Conservation (phyloP, 2,888 invertebrate genomes). For the Luffia ferchaultella region DNA sequence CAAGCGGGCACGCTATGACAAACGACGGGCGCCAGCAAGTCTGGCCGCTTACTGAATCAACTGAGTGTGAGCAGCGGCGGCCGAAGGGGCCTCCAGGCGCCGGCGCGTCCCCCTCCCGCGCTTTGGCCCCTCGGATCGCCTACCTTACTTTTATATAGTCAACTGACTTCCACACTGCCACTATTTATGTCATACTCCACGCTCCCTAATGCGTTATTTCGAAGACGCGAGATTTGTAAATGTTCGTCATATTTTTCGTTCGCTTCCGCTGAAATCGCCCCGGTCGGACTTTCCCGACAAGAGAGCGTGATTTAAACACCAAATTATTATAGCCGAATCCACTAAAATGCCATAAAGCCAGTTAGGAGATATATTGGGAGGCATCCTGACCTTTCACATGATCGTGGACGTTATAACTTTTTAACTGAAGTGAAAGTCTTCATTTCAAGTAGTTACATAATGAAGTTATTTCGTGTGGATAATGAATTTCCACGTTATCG, state of each 20-base stretch:
- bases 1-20: slow-evolving; percentile 14
- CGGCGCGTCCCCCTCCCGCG: slow-evolving; percentile 44
- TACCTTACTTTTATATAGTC: slow-evolving; percentile 63
- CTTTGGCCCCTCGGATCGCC: slow-evolving; percentile 34
- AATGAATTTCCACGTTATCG: no score
- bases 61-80: slow-evolving; percentile 35
- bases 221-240: slow-evolving; percentile 49
- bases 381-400: no score
- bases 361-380: not conserved
- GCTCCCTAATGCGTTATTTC: slow-evolving; percentile 58
- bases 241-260: slow-evolving; percentile 40
- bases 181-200: slow-evolving; percentile 61
- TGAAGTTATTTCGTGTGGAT: no score
- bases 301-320: slow-evolving; percentile 33
- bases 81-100: slow-evolving; percentile 38
- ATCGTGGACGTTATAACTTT: no score
- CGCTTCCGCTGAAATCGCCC: slow-evolving; percentile 30
- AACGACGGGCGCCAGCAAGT: slow-evolving; percentile 44
- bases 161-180: slow-evolving; percentile 61
- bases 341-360: slow-evolving; percentile 6
- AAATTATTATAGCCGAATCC: slow-evolving; percentile 26
- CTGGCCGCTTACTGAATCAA: slow-evolving; percentile 29
- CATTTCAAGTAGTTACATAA: no score
- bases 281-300: slow-evolving; percentile 27
- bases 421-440: no score